Conservation (phyloP, 2,888 invertebrate species). For the Lochmaea crataegi region DNA sequence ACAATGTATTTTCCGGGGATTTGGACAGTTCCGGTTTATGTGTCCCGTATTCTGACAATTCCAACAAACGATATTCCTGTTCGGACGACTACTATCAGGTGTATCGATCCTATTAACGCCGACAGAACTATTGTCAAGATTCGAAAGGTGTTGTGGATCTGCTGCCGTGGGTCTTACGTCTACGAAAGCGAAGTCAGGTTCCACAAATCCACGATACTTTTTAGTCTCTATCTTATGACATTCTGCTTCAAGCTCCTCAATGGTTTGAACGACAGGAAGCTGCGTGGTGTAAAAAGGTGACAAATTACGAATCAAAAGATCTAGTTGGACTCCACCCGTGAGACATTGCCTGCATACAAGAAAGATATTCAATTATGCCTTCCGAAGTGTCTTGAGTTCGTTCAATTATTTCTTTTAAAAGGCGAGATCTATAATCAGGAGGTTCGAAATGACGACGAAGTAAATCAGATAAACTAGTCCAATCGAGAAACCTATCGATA, state of each 20-base stretch:
- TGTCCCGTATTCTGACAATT: not conserved
- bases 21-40: constrained; percentile 13
- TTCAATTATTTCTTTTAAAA: not conserved
- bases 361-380: too few relatives aligned
- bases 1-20: constrained; percentile 2
- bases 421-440: constrained; percentile 7
- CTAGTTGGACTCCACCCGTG: too few relatives aligned
- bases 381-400: not conserved
- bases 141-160: too few relatives aligned
- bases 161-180: not conserved
- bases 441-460: constrained; percentile 7
- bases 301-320: too few relatives aligned
- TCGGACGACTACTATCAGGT: too few relatives aligned
- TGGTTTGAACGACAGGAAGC: not conserved
- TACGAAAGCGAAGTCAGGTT: not conserved
- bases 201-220: constrained; percentile 13
- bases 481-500: too few relatives aligned
- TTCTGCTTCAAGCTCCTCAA: constrained; percentile 25
- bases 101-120: too few relatives aligned
- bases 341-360: too few relatives aligned
- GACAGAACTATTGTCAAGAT: too few relatives aligned
- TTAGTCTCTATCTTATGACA: constrained; percentile 24
- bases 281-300: too few relatives aligned
- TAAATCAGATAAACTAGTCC: too few relatives aligned
- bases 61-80: too few relatives aligned